Evolutionary conservation across 2,113 vertebrate genomes (phyloP).

Genomic region (Brachyhypopomus occidentalis): DNA sequence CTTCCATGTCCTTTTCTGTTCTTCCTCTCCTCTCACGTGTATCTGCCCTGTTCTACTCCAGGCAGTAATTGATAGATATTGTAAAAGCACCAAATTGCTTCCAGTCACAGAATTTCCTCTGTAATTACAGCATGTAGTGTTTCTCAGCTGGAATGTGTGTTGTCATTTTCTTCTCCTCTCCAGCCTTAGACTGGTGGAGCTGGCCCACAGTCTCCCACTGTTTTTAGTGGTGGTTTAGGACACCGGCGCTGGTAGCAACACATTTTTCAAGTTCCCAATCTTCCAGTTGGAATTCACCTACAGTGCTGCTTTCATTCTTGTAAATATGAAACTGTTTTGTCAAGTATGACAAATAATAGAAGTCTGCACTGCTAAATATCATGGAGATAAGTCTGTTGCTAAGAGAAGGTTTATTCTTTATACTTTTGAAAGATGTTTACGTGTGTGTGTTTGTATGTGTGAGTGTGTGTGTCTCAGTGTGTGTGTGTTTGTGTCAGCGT

Average conservation of each 20-base stretch:
- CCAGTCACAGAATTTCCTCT: constrained; percentile 59
- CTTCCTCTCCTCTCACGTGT: constrained; percentile 43
- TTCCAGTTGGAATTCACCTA: constrained; percentile 9
- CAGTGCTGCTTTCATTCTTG: constrained; percentile 31
- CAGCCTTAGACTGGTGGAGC: constrained; percentile 26
- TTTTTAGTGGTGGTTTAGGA: constrained; percentile 2
- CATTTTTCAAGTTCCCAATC: constrained; percentile 42
- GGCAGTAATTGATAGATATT: constrained; percentile 53
- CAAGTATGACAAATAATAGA: no score
- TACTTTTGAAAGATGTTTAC: not conserved
- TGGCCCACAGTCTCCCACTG: constrained; percentile 9
- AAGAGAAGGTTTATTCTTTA: no score
- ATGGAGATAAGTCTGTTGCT: not conserved
- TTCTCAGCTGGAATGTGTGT: constrained; percentile 47
- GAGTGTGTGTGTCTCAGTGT: constrained; percentile 24
- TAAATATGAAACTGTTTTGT: no score
- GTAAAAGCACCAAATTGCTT: constrained; percentile 55
- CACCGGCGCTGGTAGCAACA: constrained; percentile 28
- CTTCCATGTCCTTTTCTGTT: not conserved
- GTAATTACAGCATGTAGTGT: constrained; percentile 58
- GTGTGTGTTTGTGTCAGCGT: not conserved
- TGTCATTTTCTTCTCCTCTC: constrained; percentile 26
- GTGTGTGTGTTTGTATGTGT: not conserved
- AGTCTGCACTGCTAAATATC: no score
- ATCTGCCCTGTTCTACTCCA: constrained; percentile 45